phyloP scores from a whole-genome alignment of 1,140 invertebrate genomes.

The Papilio polytes region DNA sequence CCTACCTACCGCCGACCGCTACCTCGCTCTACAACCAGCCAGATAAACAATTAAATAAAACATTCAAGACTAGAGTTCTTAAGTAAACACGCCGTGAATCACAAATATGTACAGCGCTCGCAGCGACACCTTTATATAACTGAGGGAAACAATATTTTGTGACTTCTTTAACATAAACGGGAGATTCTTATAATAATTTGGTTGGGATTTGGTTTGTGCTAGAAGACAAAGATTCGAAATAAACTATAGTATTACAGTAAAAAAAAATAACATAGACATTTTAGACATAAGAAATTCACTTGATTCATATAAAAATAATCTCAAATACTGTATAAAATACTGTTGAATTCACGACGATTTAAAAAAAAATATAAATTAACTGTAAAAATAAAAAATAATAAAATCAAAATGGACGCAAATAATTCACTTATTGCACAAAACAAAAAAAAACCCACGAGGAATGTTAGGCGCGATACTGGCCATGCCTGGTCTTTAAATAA shows the following conservation, averaged over 20 bases:
- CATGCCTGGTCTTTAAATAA: conserved; percentile 45
- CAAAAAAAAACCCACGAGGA: conserved; percentile 44
- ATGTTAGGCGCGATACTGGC: conserved; percentile 56
- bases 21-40: conserved; percentile 59
- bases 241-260: conserved; percentile 43
- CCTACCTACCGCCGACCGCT: conserved; percentile 57
- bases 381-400: conserved; percentile 52
- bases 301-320: conserved; percentile 55
- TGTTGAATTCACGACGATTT: conserved; percentile 73
- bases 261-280: conserved; percentile 46
- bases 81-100: conserved; percentile 77
- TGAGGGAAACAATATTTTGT: conserved; percentile 60
- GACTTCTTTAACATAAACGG: conserved; percentile 58
- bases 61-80: conserved; percentile 80
- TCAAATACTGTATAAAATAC: conserved; percentile 76
- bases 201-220: conserved; percentile 68
- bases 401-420: conserved; percentile 78
- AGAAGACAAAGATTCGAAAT: conserved; percentile 49
- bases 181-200: conserved; percentile 69
- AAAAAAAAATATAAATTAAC: conserved; percentile 51
- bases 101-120: conserved; percentile 62
- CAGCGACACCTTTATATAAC: conserved; percentile 32
- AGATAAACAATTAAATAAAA: conserved; percentile 71
- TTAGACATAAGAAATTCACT: conserved; percentile 41
- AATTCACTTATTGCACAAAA: conserved; percentile 76